phyloP scores from a whole-genome alignment of 2,888 invertebrate species.

The Lasioglossum pauxillum region DNA sequence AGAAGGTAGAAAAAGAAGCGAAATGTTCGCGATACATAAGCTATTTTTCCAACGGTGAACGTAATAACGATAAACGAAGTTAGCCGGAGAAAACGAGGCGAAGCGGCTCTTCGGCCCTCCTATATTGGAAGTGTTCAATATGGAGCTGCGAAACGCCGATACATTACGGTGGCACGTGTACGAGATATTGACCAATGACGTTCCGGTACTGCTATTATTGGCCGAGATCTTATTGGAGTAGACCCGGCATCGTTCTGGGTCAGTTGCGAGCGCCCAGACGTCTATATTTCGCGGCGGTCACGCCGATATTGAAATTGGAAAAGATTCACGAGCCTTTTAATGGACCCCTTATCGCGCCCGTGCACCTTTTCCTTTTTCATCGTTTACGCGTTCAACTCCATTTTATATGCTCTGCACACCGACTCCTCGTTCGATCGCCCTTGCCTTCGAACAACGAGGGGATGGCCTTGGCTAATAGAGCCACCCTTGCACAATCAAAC shows the following conservation, averaged over 20 bases:
- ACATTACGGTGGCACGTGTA: slow-evolving; percentile 70
- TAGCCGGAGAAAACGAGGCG: slow-evolving; percentile 60
- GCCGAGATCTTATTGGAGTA: slow-evolving; percentile 68
- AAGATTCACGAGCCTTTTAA: slow-evolving; percentile 61
- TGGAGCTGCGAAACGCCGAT: slow-evolving; percentile 65
- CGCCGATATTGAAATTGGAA: slow-evolving; percentile 61
- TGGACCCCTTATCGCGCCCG: slow-evolving; percentile 19
- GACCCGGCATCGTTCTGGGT: slow-evolving; percentile 61
- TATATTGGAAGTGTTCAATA: slow-evolving; percentile 71
- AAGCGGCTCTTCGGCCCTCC: slow-evolving; percentile 27
- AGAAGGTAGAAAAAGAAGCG: not conserved
- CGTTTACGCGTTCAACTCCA: not conserved
- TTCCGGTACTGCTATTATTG: slow-evolving; percentile 67
- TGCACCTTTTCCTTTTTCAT: slow-evolving; percentile 20
- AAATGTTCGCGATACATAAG: not conserved
- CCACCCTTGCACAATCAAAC: not conserved
- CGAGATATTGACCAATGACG: slow-evolving; percentile 73
- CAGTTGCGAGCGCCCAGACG: slow-evolving; percentile 43
- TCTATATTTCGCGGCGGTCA: slow-evolving; percentile 46
- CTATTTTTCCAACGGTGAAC: slow-evolving; percentile 16
- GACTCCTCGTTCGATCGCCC: not conserved
- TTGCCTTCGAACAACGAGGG: slow-evolving; percentile 2
- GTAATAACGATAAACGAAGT: slow-evolving; percentile 70
- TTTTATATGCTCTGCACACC: not conserved
- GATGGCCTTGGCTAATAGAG: not conserved